Evolutionary conservation across 2,888 invertebrate genomes (phyloP).

Genomic region (Thymelicus acteon): DNA sequence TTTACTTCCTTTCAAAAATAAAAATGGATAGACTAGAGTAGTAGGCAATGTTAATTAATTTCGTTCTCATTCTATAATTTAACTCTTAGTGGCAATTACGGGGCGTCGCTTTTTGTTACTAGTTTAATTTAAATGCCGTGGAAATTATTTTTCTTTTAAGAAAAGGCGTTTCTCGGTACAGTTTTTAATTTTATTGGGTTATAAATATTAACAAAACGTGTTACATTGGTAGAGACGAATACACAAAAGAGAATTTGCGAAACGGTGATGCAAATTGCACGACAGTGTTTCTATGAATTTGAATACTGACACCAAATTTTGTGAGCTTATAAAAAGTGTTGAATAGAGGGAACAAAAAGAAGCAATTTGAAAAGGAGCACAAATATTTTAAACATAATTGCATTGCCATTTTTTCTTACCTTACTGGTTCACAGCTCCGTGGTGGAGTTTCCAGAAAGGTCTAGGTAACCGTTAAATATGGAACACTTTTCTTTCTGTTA

Average conservation of each 20-base stretch:
- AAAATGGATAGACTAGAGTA: constrained; percentile 49
- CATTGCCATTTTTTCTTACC: constrained; percentile 53
- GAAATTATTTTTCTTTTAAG: constrained; percentile 2
- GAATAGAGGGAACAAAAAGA: constrained; percentile 52
- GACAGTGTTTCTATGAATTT: constrained; percentile 70
- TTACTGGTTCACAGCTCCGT: constrained; percentile 53
- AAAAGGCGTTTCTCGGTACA: not conserved
- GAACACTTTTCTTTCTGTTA: constrained; percentile 44
- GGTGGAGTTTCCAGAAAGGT: constrained; percentile 59
- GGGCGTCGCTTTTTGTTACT: constrained; percentile 40
- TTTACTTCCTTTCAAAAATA: constrained; percentile 60
- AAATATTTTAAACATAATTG: constrained; percentile 48
- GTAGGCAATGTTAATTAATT: constrained; percentile 66
- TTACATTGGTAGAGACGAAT: not conserved
- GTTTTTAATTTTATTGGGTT: constrained; percentile 12
- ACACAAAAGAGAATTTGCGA: constrained; percentile 42
- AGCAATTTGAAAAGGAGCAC: constrained; percentile 56
- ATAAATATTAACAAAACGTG: constrained; percentile 27
- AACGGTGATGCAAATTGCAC: constrained; percentile 67
- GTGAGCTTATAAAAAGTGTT: constrained; percentile 57
- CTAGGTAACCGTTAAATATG: constrained; percentile 52
- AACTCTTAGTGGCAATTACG: constrained; percentile 57
- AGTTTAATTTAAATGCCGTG: not conserved
- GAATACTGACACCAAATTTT: constrained; percentile 68
- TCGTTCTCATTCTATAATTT: constrained; percentile 58